Evolutionary conservation across 2,888 invertebrate genomes (phyloP).

Genomic region (Acanthopleura granulata): DNA sequence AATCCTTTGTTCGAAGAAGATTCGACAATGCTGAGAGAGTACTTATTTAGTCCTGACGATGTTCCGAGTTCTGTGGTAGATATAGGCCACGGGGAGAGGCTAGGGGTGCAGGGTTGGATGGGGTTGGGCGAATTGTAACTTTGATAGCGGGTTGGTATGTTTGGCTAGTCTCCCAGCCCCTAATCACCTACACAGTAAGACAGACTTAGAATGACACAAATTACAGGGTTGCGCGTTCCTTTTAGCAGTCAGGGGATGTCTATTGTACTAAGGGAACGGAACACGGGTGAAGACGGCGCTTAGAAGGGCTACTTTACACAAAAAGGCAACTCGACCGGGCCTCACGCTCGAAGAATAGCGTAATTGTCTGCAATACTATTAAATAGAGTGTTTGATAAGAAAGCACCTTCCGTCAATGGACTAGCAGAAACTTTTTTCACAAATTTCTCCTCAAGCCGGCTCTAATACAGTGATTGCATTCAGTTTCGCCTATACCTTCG

Average conservation of each 20-base stretch:
- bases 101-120: too few relatives aligned
- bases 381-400: slow-evolving; percentile 12
- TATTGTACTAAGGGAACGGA: not conserved
- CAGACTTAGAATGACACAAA: not conserved
- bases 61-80: too few relatives aligned
- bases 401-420: not conserved
- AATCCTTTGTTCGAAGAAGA: too few relatives aligned
- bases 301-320: not conserved
- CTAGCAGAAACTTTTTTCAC: not conserved
- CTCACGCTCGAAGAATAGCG: not conserved
- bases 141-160: too few relatives aligned
- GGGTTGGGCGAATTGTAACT: too few relatives aligned
- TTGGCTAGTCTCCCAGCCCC: too few relatives aligned
- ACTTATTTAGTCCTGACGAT: too few relatives aligned
- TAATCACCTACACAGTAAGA: not conserved
- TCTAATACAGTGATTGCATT: not conserved
- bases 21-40: too few relatives aligned
- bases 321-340: too few relatives aligned
- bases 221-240: not conserved
- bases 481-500: not conserved
- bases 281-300: not conserved
- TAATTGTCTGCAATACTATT: slow-evolving; percentile 17
- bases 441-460: not conserved
- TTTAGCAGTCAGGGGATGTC: slow-evolving; percentile 1
- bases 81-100: too few relatives aligned